phyloP scores from a whole-genome alignment of 53 echinoderm and acorn worm genomes.

The Actinopyga echinites region DNA sequence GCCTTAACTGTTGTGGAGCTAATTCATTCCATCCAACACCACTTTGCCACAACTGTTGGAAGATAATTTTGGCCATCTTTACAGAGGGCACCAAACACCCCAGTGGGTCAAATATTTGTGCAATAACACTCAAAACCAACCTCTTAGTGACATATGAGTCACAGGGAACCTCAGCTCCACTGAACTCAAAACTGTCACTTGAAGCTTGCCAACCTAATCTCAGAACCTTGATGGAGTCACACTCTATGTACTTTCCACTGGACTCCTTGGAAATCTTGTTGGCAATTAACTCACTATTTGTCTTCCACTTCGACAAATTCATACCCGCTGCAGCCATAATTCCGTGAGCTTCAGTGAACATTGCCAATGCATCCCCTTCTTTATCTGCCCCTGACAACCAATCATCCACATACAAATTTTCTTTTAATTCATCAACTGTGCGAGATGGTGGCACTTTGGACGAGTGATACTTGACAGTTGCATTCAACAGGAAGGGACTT shows the following conservation, averaged over 20 bases:
- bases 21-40: neutral
- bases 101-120: neutral
- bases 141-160: neutral
- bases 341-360: slow-evolving; percentile 1
- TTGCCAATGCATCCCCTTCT: neutral
- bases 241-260: neutral
- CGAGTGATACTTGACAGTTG: neutral
- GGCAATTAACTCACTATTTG: neutral
- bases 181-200: too few relatives aligned
- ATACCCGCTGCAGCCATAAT: neutral
- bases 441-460: neutral
- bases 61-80: neutral
- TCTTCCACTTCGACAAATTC: neutral
- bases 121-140: neutral
- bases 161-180: too few relatives aligned
- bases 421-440: neutral
- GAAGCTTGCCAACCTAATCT: too few relatives aligned
- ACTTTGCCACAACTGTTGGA: too few relatives aligned
- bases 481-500: neutral
- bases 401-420: slow-evolving; percentile 11
- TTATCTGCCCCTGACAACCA: neutral
- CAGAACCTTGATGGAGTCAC: neutral
- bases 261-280: neutral
- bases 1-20: too few relatives aligned
- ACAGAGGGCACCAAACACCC: too few relatives aligned